Evolutionary conservation across 2,113 vertebrate genomes (phyloP).

Genomic region (Bubalus kerabau): DNA sequence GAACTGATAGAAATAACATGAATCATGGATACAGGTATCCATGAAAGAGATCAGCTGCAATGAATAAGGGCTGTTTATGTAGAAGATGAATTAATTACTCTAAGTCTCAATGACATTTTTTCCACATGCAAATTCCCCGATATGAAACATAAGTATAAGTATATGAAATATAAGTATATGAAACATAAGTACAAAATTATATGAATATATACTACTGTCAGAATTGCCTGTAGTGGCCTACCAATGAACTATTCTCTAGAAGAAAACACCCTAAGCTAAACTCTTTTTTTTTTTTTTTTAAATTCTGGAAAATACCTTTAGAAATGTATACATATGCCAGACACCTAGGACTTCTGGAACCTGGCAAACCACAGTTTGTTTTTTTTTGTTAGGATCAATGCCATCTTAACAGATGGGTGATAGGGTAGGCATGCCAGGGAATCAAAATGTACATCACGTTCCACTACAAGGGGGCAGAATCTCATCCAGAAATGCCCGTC

Average conservation of each 20-base stretch:
- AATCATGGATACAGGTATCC: background rate
- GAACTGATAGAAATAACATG: background rate
- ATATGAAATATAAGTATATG: background rate
- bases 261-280: background rate
- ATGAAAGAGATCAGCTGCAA: background rate
- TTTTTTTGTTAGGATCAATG: constrained; percentile 66
- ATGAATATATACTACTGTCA: background rate
- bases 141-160: background rate
- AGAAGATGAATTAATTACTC: background rate
- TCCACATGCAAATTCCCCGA: background rate
- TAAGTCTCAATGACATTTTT: background rate
- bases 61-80: background rate
- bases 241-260: background rate
- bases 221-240: background rate
- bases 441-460: constrained; percentile 81
- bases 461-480: constrained; percentile 79
- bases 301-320: constrained; percentile 68
- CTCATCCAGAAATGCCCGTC: constrained; percentile 72
- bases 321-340: constrained; percentile 67
- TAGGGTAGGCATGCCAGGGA: constrained; percentile 77
- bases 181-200: background rate
- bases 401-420: constrained; percentile 80
- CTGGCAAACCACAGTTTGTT: constrained; percentile 47
- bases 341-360: constrained; percentile 75
- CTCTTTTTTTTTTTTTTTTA: background rate